Conservation (phyloP, 2,888 invertebrate genomes). For the Apotomis turbidana region DNA sequence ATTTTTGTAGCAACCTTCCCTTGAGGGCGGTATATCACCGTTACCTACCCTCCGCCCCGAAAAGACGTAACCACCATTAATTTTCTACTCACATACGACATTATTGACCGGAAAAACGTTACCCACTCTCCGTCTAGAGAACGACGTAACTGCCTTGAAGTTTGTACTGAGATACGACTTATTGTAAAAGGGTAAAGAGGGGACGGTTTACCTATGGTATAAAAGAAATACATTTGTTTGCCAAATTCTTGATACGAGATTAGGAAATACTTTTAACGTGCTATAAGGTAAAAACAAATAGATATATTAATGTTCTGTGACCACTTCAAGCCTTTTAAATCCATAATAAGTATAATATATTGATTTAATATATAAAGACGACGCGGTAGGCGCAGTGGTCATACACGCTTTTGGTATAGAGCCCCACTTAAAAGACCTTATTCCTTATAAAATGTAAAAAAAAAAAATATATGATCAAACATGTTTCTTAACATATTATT, state of each 20-base stretch:
- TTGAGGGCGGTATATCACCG: constrained; percentile 6
- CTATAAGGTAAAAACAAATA: too few relatives aligned
- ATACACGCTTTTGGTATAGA: too few relatives aligned
- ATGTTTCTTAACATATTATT: too few relatives aligned
- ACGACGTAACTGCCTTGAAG: neutral
- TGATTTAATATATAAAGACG: too few relatives aligned
- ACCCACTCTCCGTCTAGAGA: neutral
- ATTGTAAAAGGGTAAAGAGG: neutral
- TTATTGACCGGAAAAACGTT: neutral
- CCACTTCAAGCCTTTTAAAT: too few relatives aligned
- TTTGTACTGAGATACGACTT: neutral
- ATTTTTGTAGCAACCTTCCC: neutral
- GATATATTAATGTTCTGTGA: too few relatives aligned
- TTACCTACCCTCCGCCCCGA: neutral
- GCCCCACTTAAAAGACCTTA: too few relatives aligned
- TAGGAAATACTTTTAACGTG: neutral
- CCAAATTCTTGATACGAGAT: neutral
- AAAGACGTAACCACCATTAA: neutral
- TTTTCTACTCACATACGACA: neutral
- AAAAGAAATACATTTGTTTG: constrained; percentile 6
- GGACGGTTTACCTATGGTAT: constrained; percentile 1
- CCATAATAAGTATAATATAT: too few relatives aligned
- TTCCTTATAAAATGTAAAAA: too few relatives aligned
- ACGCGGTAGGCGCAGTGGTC: too few relatives aligned
- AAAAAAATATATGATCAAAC: too few relatives aligned